Conservation (phyloP, 2,888 invertebrate genomes). For the Aleiodes testaceus region DNA sequence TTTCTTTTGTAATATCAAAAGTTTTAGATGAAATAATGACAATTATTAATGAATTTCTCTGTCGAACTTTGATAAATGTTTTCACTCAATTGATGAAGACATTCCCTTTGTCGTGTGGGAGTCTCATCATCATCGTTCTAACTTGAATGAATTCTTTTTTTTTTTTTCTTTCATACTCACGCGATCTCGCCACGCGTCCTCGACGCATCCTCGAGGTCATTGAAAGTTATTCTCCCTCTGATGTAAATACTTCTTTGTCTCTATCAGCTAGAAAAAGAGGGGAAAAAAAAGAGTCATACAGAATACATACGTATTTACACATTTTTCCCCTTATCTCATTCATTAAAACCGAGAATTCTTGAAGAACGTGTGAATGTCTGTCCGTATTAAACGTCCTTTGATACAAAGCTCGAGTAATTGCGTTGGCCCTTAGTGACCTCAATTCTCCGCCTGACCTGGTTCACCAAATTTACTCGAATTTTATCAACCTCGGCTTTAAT, state of each 20-base stretch:
- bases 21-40: neutral
- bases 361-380: neutral
- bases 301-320: too few relatives aligned
- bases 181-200: constrained; percentile 14
- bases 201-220: constrained; percentile 26
- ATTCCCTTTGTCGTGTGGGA: neutral
- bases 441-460: constrained; percentile 10
- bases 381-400: neutral
- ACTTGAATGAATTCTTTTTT: constrained; percentile 21
- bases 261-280: neutral
- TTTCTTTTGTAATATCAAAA: neutral
- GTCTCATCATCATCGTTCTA: constrained; percentile 7
- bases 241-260: constrained; percentile 9
- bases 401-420: constrained; percentile 12
- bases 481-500: neutral
- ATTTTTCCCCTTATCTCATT: neutral
- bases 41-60: neutral
- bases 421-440: constrained; percentile 18
- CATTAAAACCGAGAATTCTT: neutral
- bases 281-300: too few relatives aligned
- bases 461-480: constrained; percentile 12
- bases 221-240: constrained; percentile 17
- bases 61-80: neutral
- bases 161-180: constrained; percentile 19
- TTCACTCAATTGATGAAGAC: neutral